Base-by-base conservation (phyloP, 2,888 invertebrate genomes). In the Nomada goodeniana region DNA sequence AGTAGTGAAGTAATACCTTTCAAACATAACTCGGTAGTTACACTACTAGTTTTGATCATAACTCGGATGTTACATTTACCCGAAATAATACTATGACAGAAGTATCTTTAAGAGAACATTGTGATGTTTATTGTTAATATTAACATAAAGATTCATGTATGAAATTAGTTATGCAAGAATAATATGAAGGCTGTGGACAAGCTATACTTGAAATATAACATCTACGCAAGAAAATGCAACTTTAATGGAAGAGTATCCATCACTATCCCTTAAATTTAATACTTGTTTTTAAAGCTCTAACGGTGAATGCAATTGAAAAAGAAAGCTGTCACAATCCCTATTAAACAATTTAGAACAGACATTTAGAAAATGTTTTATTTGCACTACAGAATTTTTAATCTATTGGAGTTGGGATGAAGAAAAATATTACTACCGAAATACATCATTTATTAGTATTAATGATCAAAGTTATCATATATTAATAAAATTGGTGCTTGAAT, bases 101-200 rank as follows among this genome's bases (percentile, higher is more conserved):
- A 75, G 67, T 84, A 84, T 63, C 60, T 73, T 83, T 83, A 88
- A 85, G 86, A 81, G 42, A 80, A 88, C 73, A 83, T 84, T 88
- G 87, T 88, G 87, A 88, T 88, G 82, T 84, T 86, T 84, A 87
- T 81, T 87, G 80, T 88, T 85, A 86, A 80, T 85, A 88, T 70
- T 72, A 70, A 83, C 63, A 89, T 86, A 86, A 86, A 88, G 79
- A 85, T 86, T 87, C 74, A 84, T 88, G 86, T 89, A 87, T 83
- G 82, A 85, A 85, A 76, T 79, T 83, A 80, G 80, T 69, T 87
- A 83, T 84, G 76, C 84, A 80, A 83, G 76, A 76, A 85, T 83
- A 74, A 85, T 80, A 83, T 75, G 82, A 87, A 88, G 89, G 89
- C 89, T 89, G 89, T 89, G 89, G 88, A 89, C 88, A 88, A 85